Evolutionary conservation across 2,113 vertebrate species (phyloP).

Genomic region (Anthoscopus minutus): DNA sequence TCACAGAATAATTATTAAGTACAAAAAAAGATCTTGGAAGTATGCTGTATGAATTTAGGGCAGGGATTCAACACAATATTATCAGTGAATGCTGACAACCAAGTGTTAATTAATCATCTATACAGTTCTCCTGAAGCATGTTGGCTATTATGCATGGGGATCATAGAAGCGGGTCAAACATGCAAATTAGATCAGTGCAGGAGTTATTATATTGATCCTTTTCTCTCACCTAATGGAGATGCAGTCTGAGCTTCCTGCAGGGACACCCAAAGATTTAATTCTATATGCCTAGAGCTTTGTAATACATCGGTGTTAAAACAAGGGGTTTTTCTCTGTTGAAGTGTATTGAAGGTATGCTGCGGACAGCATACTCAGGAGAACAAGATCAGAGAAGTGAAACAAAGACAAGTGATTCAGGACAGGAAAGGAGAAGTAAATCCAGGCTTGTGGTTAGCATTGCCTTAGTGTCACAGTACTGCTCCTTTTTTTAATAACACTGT

Average conservation of each 20-base stretch:
- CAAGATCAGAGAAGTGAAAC: neutral
- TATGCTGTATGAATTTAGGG: neutral
- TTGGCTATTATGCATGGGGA: neutral
- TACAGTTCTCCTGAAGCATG: neutral
- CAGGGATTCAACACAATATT: neutral
- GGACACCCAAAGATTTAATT: neutral
- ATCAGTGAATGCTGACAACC: neutral
- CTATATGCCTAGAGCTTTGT: neutral
- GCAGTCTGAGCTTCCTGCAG: neutral
- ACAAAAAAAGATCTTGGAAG: neutral
- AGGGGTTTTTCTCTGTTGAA: neutral
- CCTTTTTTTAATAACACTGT: neutral
- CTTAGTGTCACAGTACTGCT: neutral
- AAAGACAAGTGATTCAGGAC: neutral
- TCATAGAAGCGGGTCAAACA: neutral
- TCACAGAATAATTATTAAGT: neutral
- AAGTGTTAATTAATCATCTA: neutral
- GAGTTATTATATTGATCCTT: neutral
- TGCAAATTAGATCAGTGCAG: neutral
- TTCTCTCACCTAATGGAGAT: neutral
- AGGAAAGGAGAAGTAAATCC: neutral
- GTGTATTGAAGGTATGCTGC: neutral
- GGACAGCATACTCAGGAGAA: neutral
- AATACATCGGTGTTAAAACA: neutral
- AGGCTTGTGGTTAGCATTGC: neutral